Evolutionary conservation across 2,113 vertebrate species (phyloP).

Genomic region (Microcebus ravelobensis): DNA sequence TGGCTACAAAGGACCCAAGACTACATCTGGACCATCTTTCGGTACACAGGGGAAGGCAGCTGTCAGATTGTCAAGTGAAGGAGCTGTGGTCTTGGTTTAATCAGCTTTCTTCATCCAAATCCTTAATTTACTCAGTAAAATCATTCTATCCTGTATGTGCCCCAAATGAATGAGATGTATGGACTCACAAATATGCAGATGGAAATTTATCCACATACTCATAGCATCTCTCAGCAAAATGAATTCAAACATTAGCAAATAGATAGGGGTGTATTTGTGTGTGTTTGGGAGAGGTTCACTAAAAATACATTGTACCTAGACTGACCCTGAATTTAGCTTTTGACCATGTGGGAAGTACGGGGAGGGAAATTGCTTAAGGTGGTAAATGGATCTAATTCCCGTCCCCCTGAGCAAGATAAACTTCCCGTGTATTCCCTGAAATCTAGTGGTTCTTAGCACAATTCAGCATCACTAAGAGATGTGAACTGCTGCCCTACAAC

Average conservation of each 20-base stretch:
- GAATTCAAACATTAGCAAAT: neutral
- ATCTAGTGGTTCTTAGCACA: neutral
- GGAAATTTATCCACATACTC: neutral
- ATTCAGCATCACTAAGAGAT: neutral
- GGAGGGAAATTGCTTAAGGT: neutral
- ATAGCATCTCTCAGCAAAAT: neutral
- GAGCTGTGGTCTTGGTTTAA: neutral
- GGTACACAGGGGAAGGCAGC: neutral
- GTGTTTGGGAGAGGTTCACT: neutral
- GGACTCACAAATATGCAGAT: neutral
- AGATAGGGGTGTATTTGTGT: neutral
- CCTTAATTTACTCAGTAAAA: neutral
- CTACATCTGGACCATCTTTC: slow-evolving; percentile 3
- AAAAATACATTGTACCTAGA: neutral
- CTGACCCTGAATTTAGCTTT: neutral
- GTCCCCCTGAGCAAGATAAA: neutral
- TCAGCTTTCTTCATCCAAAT: slow-evolving; percentile 23
- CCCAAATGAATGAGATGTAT: neutral
- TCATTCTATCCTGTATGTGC: neutral
- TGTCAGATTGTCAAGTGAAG: neutral
- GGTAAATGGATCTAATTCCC: neutral
- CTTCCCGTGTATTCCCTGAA: neutral
- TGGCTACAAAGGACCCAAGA: neutral
- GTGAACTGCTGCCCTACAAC: neutral
- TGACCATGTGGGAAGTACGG: neutral